Conservation (phyloP, 2,113 vertebrate genomes). For the Paralichthys olivaceus region DNA sequence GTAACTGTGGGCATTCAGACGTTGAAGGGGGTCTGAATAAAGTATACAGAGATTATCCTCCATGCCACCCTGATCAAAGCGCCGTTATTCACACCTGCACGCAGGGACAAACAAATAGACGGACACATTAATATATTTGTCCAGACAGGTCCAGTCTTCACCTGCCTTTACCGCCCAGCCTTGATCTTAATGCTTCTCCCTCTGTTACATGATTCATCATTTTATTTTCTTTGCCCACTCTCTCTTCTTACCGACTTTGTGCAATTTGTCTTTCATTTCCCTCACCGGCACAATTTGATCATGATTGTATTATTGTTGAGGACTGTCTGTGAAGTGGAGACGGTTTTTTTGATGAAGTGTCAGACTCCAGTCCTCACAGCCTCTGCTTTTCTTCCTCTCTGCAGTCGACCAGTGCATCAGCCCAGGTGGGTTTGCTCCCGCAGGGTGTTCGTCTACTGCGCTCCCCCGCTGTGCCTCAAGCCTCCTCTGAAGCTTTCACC, state of each 20-base stretch:
- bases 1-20: slow-evolving; percentile 74
- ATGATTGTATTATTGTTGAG: slow-evolving; percentile 8
- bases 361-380: not conserved
- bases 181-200: slow-evolving; percentile 59
- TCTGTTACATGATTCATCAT: slow-evolving; percentile 57
- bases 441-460: slow-evolving; percentile 87
- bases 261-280: slow-evolving; percentile 47
- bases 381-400: slow-evolving; percentile 21
- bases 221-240: slow-evolving; percentile 36
- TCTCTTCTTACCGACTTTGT: slow-evolving; percentile 25
- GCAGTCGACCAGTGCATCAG: slow-evolving; percentile 85
- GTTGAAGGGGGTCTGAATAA: slow-evolving; percentile 33
- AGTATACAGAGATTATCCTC: slow-evolving; percentile 43
- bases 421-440: slow-evolving; percentile 85
- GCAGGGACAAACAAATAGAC: slow-evolving; percentile 42
- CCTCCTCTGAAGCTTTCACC: slow-evolving; percentile 87
- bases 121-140: slow-evolving; percentile 41
- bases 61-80: slow-evolving; percentile 69
- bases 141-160: slow-evolving; percentile 31
- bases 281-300: not conserved
- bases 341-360: not conserved
- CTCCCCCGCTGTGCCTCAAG: slow-evolving; percentile 86
- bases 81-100: slow-evolving; percentile 72
- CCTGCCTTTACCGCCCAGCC: slow-evolving; percentile 34
- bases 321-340: not conserved